These are phyloP conservation scores for Aurelia sp. DNA, from an alignment of 30 jellyfish, hydroid and myxozoan genomes.

Conservation along the genomic window DNA sequence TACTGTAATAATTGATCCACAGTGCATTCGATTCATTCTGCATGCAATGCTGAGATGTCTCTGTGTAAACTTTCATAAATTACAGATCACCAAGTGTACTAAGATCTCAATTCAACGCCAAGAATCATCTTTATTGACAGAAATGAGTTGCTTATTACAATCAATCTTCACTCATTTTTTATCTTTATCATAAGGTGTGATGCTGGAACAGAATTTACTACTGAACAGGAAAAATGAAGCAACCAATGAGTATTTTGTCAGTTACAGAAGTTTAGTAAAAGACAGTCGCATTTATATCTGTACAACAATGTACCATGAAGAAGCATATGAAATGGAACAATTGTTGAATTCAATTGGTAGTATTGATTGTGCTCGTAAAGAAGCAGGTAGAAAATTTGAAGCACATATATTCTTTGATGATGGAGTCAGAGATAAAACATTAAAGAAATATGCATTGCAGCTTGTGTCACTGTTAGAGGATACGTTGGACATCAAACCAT, in stretches of 20 bases:
- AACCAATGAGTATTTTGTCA: conserved; percentile 85
- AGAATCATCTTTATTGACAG: no score
- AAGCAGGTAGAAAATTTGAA: conserved; percentile 87
- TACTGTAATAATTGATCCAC: no score
- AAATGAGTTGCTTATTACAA: no score
- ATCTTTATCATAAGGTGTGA: conserved; percentile 52
- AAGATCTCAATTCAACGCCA: no score
- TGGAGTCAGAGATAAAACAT: conserved; percentile 89
- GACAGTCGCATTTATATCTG: conserved; percentile 88
- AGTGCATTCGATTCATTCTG: no score
- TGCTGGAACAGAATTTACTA: conserved; percentile 89
- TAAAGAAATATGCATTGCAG: conserved; percentile 88
- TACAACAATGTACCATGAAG: conserved; percentile 98
- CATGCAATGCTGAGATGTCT: no score
- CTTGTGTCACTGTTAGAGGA: conserved; percentile 77
- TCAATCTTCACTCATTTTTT: no score
- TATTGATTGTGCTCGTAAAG: conserved; percentile 88
- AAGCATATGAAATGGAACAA: conserved; percentile 92
- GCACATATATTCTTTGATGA: conserved; percentile 92
- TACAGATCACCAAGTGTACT: no score
- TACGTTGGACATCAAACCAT: conserved; percentile 65
- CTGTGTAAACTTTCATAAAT: no score
- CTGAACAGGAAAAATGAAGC: conserved; percentile 92
- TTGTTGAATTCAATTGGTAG: conserved; percentile 85
- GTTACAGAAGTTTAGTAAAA: conserved; percentile 80